Evolutionary conservation across 2,888 invertebrate genomes (phyloP), one percentile per base, ranked within the genome.

Genomic region (Hyles lineata): DNA sequence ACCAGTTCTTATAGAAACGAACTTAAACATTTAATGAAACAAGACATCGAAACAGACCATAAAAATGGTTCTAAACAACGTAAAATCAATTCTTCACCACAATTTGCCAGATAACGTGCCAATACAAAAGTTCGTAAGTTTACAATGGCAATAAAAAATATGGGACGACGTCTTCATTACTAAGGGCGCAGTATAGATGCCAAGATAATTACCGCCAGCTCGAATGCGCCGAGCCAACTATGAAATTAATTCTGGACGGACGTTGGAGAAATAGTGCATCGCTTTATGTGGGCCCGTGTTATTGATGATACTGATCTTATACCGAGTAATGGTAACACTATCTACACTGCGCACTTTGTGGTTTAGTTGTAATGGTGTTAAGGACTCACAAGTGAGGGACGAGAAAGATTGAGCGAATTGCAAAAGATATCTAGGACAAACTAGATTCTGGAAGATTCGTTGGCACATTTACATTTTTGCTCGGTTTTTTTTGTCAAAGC

Each of bases 101-200:
- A 35, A 61, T 62, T 62, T 19, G 7, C n/a, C 23, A 80, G 76
- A 75, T 60, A 60, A 72, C 75, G 75, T 76, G 73, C 76, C 75
- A 76, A 78, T 75, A 79, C 76, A 74, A 83, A 82, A 80, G 83
- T 86, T 86, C 83, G 86, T 87, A 35, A 23, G 43, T 67, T 67
- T 67, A 50, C 43, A 87, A 89, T 87, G 86, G 88, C 88, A 89
- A 88, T 86, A 87, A 86, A 87, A 85, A 85, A 85, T 89, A 89
- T 86, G 83, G 82, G 83, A 76, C 83, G 88, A 91, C 91, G 90
- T 91, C 89, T 92, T 91, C 90, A 91, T 92, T 91, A 91, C 84
- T 75, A 82, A 76, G 85, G 86, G 84, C 83, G 82, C 83, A 84
- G 83, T 85, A 90, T 89, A 87, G 88, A 87, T 87, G 88, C 87